Evolutionary conservation across 37 sponge, comb jelly and placozoan genomes (phyloP), one percentile per base, ranked within the genome.

Genomic region (Diacarnus erythraeanus): DNA sequence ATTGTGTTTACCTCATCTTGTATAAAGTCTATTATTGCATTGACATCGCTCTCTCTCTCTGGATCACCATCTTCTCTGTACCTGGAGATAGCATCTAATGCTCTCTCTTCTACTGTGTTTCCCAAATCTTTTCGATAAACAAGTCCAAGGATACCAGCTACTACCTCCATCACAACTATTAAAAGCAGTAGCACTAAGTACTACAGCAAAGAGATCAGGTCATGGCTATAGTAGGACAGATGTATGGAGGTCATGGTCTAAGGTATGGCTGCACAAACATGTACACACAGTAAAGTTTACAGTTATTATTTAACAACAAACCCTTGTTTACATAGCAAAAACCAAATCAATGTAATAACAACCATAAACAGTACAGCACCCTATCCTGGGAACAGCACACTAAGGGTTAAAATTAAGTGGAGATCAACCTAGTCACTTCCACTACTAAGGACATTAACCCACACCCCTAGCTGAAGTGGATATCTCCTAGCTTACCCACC

Each of bases 141-240:
- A 63, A 83, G 83, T 25, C 80, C 87, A 29, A 91, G 76, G 25
- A 91, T 83, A 20, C 80, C 92, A 59, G 84, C 87, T 6, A 80
- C 83, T 22, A 86, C 73, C 70, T 91, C 80, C 17, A 91, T 37
- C 15, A 86, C 18, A 5, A 91, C 64, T 1, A 91, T 79, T 27
- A 91, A 21, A 1, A 73, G 27, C 80, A 91, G 34, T 22, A 83
- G 20, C 0, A 67, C 60, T 21, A 67, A 51, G 37, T 86, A 91
- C 92, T 91, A 84, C 37, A 76, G 1, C 6, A 71, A 38, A 30
- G 44, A 31, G 12, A n/a, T 20, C 15, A 25, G 61, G 44, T 4
- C 43, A 37, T 33, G 36, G 58, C 30, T 10, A 59, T 23, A 17
- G 58, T 15, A 21, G 58, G 75, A 29, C 51, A 42, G 22, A 29